Evolutionary conservation across 2,888 invertebrate species (phyloP).

Genomic region (Poecilus cupreus): DNA sequence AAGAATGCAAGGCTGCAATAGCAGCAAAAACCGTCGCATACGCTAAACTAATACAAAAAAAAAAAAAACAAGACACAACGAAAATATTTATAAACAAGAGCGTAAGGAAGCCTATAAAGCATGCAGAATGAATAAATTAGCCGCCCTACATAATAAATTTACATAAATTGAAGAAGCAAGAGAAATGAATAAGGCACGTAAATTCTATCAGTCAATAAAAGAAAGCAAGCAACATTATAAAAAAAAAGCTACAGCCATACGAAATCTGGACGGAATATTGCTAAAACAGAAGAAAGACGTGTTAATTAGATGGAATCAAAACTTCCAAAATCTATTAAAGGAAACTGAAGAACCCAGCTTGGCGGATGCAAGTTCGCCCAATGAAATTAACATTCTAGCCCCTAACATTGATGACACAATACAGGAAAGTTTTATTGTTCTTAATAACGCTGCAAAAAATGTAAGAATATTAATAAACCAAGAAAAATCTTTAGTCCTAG

Average conservation of each 20-base stretch:
- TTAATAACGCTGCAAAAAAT: too few species aligned
- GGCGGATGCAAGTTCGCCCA: background rate
- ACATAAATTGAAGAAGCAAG: background rate
- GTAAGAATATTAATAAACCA: too few species aligned
- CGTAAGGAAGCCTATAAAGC: background rate
- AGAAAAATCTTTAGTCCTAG: too few species aligned
- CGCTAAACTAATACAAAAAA: background rate
- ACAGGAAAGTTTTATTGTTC: background rate
- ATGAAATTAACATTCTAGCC: background rate
- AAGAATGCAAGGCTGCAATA: background rate
- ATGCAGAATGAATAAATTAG: background rate
- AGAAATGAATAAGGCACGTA: background rate
- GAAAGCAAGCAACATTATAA: background rate
- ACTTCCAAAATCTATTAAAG: background rate
- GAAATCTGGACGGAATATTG: background rate
- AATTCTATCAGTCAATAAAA: background rate
- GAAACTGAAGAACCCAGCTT: background rate
- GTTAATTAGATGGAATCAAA: background rate
- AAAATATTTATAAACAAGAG: background rate
- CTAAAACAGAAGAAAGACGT: background rate
- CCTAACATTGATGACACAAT: slow-evolving; percentile 5
- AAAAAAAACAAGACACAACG: background rate
- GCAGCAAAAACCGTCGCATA: background rate
- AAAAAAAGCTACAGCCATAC: background rate
- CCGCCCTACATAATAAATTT: background rate